Evolutionary conservation across 2,797 vertebrate species (phyloP), one percentile per base, ranked within the genome.

Genomic region (Antennarius maculatus): DNA sequence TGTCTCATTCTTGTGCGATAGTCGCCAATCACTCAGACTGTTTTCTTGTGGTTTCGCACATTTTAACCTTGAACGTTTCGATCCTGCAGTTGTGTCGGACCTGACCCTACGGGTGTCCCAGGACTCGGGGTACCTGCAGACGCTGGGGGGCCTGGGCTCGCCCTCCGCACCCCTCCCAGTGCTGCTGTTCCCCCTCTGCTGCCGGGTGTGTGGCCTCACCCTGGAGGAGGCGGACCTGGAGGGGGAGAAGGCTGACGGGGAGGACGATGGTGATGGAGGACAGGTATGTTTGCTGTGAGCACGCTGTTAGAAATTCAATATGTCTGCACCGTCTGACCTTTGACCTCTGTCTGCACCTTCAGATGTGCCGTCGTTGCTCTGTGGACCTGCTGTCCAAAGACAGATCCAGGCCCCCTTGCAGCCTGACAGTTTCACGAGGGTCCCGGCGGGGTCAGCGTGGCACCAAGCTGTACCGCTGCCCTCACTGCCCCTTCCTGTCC

Each of bases 151-250:
- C 2, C 90, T 91, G 0, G 89, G 75, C 68, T 89, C 82, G 5
- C 92, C 92, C 65, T 88, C 95, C 0, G 93, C 93, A 0, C 93
- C 95, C 0, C 92, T 97, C 31, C 95, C 96, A 0, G 96, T 97
- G 66, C 94, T 97, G 81, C 95, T 98, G 45, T 97, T 97, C 74
- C 96, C 97, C 5, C 95, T 96, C 83, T 95, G 95, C 0, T 97
- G 96, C 87, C 93, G 89, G 16, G 84, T 92, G 58, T 98, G 97
- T 1, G 95, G 96, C 71, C 93, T 94, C 68, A 95, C 96, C n/a
- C 92, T 97, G 86, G 96, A 97, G 75, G 92, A 93, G 68, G 88
- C 70, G 0, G 86, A 86, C 61, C 75, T 88, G 69, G 88, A 83
- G 17, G 83, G 76, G 1, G 92, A 94, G 0, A 79, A 77, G 41